Conservation (phyloP, 2,888 invertebrate genomes). For the Pyrrhia umbra region DNA sequence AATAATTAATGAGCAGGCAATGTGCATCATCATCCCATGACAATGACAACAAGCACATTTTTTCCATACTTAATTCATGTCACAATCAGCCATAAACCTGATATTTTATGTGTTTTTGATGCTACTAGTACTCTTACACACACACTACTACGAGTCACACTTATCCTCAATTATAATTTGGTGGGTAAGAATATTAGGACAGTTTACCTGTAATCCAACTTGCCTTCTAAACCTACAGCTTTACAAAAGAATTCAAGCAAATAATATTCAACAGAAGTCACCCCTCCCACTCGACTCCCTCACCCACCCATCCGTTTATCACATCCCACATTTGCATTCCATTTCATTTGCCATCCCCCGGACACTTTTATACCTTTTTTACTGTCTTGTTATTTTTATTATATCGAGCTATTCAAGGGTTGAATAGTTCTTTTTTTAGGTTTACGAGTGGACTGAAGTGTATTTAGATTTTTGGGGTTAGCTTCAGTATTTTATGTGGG, state of each 20-base stretch:
- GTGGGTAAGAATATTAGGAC: too few species aligned
- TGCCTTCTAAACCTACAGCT: slow-evolving; percentile 14
- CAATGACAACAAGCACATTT: too few species aligned
- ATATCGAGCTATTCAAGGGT: slow-evolving; percentile 73
- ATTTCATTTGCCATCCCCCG: slow-evolving; percentile 81
- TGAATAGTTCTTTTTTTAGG: slow-evolving; percentile 76
- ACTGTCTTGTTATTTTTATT: slow-evolving; percentile 79
- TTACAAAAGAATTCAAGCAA: slow-evolving; percentile 20
- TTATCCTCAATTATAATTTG: too few species aligned
- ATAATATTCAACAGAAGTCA: slow-evolving; percentile 40
- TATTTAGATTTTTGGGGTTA: slow-evolving; percentile 60
- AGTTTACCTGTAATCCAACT: not conserved
- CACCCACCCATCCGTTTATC: slow-evolving; percentile 66
- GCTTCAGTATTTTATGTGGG: slow-evolving; percentile 52
- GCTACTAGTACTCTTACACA: too few species aligned
- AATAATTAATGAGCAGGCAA: too few species aligned
- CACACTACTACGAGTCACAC: too few species aligned
- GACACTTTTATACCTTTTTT: slow-evolving; percentile 84
- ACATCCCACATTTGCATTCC: slow-evolving; percentile 86
- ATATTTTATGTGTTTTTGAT: too few species aligned
- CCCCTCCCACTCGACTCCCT: slow-evolving; percentile 33
- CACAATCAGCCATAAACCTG: too few species aligned
- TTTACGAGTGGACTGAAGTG: slow-evolving; percentile 71
- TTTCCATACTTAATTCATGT: too few species aligned
- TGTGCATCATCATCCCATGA: too few species aligned